Evolutionary conservation across 1,140 invertebrate genomes (phyloP).

Genomic region (Chrysomallon squamiferum): DNA sequence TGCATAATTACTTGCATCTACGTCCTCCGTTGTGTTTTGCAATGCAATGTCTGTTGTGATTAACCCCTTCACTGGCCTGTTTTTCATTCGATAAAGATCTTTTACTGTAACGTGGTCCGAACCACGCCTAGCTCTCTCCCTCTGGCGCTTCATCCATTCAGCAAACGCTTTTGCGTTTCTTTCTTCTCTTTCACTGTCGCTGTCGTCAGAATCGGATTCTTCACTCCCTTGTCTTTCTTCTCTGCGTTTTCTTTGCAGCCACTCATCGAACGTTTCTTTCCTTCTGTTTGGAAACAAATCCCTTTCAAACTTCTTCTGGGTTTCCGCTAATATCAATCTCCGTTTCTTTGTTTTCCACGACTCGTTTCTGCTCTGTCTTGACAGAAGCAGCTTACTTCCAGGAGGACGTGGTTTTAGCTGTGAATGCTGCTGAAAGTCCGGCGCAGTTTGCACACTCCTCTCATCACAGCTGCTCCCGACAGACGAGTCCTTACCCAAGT

Average conservation of each 20-base stretch:
- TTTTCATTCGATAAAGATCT: constrained; percentile 11
- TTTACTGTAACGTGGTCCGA: constrained; percentile 4
- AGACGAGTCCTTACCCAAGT: neutral
- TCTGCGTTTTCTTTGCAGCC: constrained; percentile 36
- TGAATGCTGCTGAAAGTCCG: neutral
- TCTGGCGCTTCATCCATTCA: constrained; percentile 9
- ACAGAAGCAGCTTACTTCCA: constrained; percentile 2
- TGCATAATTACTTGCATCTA: constrained; percentile 14
- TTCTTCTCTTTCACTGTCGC: constrained; percentile 21
- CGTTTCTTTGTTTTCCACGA: constrained; percentile 15
- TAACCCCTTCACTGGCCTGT: constrained; percentile 25
- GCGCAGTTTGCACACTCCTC: constrained; percentile 14
- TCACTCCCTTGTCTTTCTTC: constrained; percentile 15
- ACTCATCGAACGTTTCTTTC: constrained; percentile 37
- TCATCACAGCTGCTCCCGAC: neutral
- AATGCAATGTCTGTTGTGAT: constrained; percentile 15
- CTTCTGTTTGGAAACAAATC: neutral
- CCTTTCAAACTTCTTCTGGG: constrained; percentile 4
- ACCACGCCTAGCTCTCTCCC: neutral
- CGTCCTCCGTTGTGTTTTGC: too few relatives aligned
- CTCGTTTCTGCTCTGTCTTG: constrained; percentile 10
- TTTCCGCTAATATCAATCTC: constrained; percentile 15
- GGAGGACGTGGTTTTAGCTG: too few relatives aligned
- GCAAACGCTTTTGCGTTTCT: constrained; percentile 21
- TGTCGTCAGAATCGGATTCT: constrained; percentile 10